These are phyloP conservation scores for Machaerirhynchus nigripectus DNA, from an alignment of 2,113 vertebrate genomes.

Conservation along the genomic window DNA sequence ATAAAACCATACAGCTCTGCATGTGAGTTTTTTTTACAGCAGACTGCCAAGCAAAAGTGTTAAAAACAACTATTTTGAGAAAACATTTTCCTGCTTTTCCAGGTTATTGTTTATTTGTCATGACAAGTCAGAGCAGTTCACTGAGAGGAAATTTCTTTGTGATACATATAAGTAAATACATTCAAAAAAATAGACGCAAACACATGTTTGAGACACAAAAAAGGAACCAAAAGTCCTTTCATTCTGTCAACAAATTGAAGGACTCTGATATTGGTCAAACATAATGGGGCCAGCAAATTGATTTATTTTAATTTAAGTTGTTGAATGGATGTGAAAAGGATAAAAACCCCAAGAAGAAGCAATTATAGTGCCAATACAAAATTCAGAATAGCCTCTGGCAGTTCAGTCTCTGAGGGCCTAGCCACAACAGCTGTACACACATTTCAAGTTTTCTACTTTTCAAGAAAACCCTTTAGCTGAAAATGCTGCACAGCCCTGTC, in stretches of 20 bases:
- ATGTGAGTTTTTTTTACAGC: not conserved
- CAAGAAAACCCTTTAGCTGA: not conserved
- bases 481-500: not conserved
- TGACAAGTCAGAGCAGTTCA: not conserved
- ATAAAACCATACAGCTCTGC: not conserved
- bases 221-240: not conserved
- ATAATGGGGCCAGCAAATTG: not conserved
- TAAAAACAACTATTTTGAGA: not conserved
- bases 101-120: not conserved
- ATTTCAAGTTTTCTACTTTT: not conserved
- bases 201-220: not conserved
- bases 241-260: not conserved
- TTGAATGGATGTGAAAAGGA: not conserved
- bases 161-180: not conserved
- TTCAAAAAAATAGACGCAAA: not conserved
- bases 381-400: constrained; percentile 13
- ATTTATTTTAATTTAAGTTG: not conserved
- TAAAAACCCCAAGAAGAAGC: not conserved
- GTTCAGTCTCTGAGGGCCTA: constrained; percentile 4
- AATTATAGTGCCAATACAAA: not conserved
- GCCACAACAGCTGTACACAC: not conserved
- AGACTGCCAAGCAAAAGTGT: not conserved
- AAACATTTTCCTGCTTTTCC: not conserved
- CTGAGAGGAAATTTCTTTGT: not conserved
- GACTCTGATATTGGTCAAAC: not conserved